Evolutionary conservation across 2,888 invertebrate species (phyloP), one percentile per base, ranked within the genome.

Genomic region (Drosophila kambysellisi): DNA sequence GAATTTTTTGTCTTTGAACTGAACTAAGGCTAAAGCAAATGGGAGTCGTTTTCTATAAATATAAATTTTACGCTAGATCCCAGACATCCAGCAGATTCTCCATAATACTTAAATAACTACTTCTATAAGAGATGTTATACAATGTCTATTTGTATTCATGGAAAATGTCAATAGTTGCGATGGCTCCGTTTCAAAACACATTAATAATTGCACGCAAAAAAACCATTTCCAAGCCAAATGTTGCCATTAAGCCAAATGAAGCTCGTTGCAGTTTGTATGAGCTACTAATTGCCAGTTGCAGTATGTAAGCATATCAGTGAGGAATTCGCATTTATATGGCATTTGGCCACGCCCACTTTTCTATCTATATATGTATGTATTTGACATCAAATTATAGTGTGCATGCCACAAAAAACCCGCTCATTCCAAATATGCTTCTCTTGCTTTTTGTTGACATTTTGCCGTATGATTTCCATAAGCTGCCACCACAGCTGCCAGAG

Each of bases 391-490:
- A 80, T 80, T 79, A 58, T 72, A 37, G 60, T 66, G 61, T 66
- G 77, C 79, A 79, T 82, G 79, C 79, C 79, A 63, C 67, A 67
- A 64, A 79, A 68, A 82, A 82, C 73, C 82, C 67, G 82, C 76
- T 82, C 79, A 79, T 79, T 76, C 82, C 80, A 81, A 83, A 88
- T 85, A 85, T 79, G 86, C 54, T 56, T 67, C 70, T 50, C 68
- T 56, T 61, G 37, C 37, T 75, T 53, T 83, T 86, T 75, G 87
- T 86, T 85, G 89, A 88, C 84, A 88, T 88, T 85, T 87, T 75
- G 79, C 87, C 87, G 79, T 88, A 83, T 85, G 84, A 85, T 85
- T 85, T 85, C 84, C 89, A 85, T 85, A 85, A 88, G 89, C 82
- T 85, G 84, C 87, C 87, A 88, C 37, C 54, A 39, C 83, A 82